Conservation (phyloP, 2,888 invertebrate genomes). For the Epistrophella euchroma region DNA sequence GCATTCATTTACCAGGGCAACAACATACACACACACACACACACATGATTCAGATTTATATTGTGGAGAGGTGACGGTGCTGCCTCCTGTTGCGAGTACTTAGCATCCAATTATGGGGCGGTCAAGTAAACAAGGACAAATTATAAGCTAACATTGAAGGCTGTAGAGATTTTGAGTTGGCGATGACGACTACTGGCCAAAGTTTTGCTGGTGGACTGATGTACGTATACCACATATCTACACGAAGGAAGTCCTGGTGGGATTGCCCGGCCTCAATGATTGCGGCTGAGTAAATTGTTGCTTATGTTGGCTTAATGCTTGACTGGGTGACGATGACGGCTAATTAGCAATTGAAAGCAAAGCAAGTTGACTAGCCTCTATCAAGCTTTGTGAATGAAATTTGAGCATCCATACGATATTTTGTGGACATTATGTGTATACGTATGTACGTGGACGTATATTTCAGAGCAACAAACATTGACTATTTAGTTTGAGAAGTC, state of each 20-base stretch:
- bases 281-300: constrained; percentile 49
- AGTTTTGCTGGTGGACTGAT: constrained; percentile 17
- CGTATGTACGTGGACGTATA: neutral
- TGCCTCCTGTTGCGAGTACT: constrained; percentile 77
- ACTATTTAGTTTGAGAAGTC: too few relatives aligned
- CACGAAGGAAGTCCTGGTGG: neutral
- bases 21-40: neutral
- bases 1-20: constrained; percentile 26
- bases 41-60: neutral
- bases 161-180: constrained; percentile 46
- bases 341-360: constrained; percentile 65
- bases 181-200: constrained; percentile 16
- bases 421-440: too few relatives aligned
- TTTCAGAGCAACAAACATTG: neutral
- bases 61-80: constrained; percentile 1
- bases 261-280: neutral
- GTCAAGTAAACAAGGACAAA: constrained; percentile 81
- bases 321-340: constrained; percentile 59
- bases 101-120: constrained; percentile 80
- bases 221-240: neutral
- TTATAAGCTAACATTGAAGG: constrained; percentile 79
- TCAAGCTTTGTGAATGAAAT: constrained; percentile 19
- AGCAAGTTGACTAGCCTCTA: constrained; percentile 10
- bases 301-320: constrained; percentile 59
- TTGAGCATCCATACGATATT: neutral